These are phyloP conservation scores for Vultur gryphus DNA, from an alignment of 2,797 vertebrate genomes.

Conservation along the genomic window DNA sequence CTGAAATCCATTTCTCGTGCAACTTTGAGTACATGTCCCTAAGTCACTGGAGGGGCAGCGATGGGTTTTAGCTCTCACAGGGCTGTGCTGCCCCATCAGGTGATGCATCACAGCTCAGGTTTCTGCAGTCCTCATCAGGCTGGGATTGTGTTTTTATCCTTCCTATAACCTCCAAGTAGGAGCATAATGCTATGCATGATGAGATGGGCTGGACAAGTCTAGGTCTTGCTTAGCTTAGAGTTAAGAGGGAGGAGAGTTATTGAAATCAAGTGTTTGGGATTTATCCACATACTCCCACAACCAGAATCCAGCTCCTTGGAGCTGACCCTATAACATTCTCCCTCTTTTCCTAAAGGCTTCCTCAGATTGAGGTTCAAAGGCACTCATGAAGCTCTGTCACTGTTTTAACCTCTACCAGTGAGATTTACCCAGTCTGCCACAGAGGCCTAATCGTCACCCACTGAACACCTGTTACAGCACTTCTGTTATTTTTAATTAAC, in stretches of 20 bases:
- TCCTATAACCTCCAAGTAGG: background rate
- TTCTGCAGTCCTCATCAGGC: background rate
- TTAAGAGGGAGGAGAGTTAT: background rate
- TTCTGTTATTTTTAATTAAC: slow-evolving; percentile 30
- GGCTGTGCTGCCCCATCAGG: background rate
- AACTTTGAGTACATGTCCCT: background rate
- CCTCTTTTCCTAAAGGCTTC: background rate
- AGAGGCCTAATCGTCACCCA: background rate
- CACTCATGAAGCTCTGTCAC: background rate
- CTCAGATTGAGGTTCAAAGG: background rate
- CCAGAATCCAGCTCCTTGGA: background rate
- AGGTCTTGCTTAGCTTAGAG: background rate
- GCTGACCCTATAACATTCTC: background rate
- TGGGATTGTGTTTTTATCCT: background rate
- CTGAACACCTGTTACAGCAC: background rate
- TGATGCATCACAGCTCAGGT: background rate
- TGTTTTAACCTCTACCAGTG: background rate
- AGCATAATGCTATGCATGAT: background rate
- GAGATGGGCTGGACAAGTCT: background rate
- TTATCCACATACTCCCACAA: background rate
- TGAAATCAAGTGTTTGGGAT: background rate
- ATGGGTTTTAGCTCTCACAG: background rate
- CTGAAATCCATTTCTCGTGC: background rate
- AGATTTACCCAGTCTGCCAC: background rate
- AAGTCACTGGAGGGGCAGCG: background rate